These are phyloP conservation scores for Fukomys damarensis DNA, from an alignment of 2,113 vertebrate species.

Conservation along the genomic window DNA sequence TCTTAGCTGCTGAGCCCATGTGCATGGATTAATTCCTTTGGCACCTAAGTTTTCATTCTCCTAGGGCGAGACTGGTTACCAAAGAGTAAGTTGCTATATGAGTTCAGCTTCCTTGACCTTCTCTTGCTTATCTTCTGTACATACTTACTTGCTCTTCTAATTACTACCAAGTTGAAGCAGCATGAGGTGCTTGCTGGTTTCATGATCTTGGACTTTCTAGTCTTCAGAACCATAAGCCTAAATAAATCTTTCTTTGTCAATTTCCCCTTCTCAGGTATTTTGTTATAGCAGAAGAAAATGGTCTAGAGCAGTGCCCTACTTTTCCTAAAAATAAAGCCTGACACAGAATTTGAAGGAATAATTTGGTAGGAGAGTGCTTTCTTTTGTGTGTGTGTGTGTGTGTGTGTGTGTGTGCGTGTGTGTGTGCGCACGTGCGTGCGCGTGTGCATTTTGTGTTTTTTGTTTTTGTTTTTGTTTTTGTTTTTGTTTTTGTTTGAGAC, in stretches of 20 bases:
- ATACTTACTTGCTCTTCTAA: background rate
- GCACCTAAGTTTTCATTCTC: background rate
- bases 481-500: no score
- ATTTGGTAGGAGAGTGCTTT: slow-evolving; percentile 11
- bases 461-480: no score
- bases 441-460: no score
- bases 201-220: background rate
- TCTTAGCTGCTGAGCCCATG: background rate
- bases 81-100: background rate
- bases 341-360: background rate
- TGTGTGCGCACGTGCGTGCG: no score
- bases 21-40: background rate
- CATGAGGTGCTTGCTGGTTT: background rate
- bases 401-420: no score
- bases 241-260: background rate
- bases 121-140: background rate
- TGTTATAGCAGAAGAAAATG: background rate
- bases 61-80: background rate
- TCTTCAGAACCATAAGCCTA: background rate
- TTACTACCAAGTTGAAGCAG: background rate
- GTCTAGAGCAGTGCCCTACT: background rate
- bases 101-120: background rate
- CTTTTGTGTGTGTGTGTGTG: no score
- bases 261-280: background rate
- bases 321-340: background rate